Evolutionary conservation across 2,888 invertebrate genomes (phyloP).

Genomic region (Eucriotettix oculatus): DNA sequence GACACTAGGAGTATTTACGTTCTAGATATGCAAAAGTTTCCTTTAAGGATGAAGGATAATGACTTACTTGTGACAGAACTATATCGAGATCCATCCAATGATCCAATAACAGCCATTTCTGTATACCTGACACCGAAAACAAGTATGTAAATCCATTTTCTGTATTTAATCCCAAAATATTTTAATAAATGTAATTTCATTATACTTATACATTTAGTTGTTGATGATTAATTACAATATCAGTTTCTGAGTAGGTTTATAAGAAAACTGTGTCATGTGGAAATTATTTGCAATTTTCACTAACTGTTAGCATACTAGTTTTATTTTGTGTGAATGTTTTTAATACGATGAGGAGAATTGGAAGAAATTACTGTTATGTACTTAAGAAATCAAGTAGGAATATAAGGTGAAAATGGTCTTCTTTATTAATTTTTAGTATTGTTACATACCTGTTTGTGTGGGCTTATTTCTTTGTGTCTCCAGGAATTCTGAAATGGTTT

Average conservation of each 20-base stretch:
- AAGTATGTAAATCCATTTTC: constrained; percentile 46
- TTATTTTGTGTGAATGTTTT: too few species aligned
- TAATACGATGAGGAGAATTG: too few species aligned
- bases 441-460: too few species aligned
- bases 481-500: too few species aligned
- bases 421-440: too few species aligned
- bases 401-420: too few species aligned
- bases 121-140: constrained; percentile 99
- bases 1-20: constrained; percentile 14
- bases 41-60: constrained; percentile 96
- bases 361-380: too few species aligned
- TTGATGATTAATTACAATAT: not conserved
- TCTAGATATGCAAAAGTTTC: constrained; percentile 98
- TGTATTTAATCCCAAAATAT: not conserved
- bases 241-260: not conserved
- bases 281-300: too few species aligned
- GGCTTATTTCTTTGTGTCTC: too few species aligned
- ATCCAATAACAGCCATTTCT: constrained; percentile 93
- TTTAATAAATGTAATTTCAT: not conserved
- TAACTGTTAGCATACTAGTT: too few species aligned
- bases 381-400: too few species aligned
- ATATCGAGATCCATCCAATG: constrained; percentile 84
- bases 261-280: not conserved
- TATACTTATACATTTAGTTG: not conserved
- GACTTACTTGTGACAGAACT: constrained; percentile 93